Conservation (phyloP, 2,113 vertebrate species). For the Arvicanthis niloticus region DNA sequence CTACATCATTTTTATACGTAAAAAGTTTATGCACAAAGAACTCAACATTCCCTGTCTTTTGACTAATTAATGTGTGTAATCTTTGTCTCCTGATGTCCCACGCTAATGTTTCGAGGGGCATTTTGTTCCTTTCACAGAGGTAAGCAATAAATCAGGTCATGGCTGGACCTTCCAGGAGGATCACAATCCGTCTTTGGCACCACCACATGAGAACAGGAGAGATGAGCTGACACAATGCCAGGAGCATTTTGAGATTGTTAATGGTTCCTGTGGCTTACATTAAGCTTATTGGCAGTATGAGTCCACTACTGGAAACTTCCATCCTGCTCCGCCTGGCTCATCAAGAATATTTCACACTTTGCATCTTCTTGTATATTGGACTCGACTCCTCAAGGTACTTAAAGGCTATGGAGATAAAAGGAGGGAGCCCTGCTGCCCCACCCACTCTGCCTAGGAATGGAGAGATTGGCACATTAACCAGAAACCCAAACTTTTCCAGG, state of each 20-base stretch:
- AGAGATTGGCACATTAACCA: neutral
- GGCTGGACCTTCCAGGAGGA: neutral
- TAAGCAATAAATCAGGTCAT: neutral
- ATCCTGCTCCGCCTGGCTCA: neutral
- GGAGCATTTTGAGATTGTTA: constrained; percentile 10
- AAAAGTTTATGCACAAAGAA: constrained; percentile 16
- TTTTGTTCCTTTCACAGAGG: neutral
- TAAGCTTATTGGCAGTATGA: neutral
- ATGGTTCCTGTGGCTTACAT: constrained; percentile 20
- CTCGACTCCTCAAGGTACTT: neutral
- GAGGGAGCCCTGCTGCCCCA: neutral
- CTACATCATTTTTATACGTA: constrained; percentile 23
- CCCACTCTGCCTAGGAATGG: neutral
- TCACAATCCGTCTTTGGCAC: constrained; percentile 33
- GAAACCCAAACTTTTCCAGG: neutral
- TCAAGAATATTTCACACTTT: neutral
- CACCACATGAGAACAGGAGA: neutral
- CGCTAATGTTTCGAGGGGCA: neutral
- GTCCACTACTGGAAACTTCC: neutral
- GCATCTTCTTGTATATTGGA: neutral
- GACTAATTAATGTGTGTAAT: constrained; percentile 44
- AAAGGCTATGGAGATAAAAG: neutral
- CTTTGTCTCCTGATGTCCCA: neutral
- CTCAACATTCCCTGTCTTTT: constrained; percentile 44
- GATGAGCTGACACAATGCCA: neutral